phyloP scores from a whole-genome alignment of 2,113 vertebrate genomes.

The Hipposideros armiger region DNA sequence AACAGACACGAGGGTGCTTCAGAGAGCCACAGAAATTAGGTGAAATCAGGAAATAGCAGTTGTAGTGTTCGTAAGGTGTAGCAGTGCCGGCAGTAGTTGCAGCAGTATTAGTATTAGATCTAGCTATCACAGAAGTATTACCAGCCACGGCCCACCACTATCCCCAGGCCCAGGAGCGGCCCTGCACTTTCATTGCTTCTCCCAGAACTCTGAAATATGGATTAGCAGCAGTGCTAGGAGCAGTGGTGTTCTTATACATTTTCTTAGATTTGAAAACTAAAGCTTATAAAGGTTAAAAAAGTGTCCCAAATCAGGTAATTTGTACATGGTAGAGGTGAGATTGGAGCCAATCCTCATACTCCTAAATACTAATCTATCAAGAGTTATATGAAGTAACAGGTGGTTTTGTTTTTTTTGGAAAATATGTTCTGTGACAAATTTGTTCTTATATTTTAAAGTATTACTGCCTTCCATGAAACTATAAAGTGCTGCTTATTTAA shows the following conservation, averaged over 20 bases:
- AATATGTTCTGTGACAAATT: not conserved
- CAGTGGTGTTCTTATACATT: not conserved
- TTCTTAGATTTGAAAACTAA: not conserved
- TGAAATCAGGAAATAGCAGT: not conserved
- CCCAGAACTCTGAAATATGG: rapidly evolving
- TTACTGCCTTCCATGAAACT: not conserved
- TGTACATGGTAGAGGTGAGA: not conserved
- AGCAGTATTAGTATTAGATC: rapidly evolving
- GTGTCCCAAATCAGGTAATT: not conserved
- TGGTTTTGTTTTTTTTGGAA: not conserved
- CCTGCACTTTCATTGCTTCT: rapidly evolving
- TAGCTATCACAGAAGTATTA: rapidly evolving
- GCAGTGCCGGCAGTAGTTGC: not conserved
- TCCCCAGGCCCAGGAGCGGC: not conserved
- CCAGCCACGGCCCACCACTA: rapidly evolving
- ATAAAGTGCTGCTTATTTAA: not conserved
- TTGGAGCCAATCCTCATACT: not conserved
- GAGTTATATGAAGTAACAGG: not conserved
- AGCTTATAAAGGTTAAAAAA: not conserved
- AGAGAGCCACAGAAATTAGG: not conserved
- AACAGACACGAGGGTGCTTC: not conserved
- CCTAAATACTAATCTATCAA: not conserved
- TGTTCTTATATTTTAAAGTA: not conserved
- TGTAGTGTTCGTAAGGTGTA: not conserved
- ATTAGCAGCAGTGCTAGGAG: not conserved